A percentile compares a stretch with the other conserved stretches of the same genome.
Evolutionary conservation across 2,888 invertebrate species (phyloP).

Genomic region (Orthonevra nobilis): DNA sequence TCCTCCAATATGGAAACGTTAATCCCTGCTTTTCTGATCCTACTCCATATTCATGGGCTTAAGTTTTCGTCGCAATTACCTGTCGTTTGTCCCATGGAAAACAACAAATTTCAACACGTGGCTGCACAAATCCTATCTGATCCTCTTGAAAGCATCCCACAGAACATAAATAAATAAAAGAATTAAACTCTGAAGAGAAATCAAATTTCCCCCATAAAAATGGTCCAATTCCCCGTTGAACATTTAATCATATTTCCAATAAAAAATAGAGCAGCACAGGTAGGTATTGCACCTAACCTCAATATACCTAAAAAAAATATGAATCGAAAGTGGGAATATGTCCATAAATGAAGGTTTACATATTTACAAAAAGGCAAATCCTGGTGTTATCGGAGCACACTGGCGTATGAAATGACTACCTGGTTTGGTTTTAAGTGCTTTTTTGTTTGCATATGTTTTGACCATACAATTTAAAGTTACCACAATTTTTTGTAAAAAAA

Average conservation of each 20-base stretch:
- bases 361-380: slow-evolving; percentile 53
- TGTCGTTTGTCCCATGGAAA: slow-evolving; percentile 25
- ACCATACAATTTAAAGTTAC: too few species aligned
- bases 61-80: too few species aligned
- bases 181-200: slow-evolving; percentile 31
- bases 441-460: too few species aligned
- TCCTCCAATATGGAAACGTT: too few species aligned
- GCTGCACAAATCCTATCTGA: slow-evolving; percentile 29
- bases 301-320: slow-evolving; percentile 1
- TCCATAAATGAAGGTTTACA: slow-evolving; percentile 31
- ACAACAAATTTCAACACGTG: slow-evolving; percentile 27
- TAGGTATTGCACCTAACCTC: slow-evolving; percentile 2
- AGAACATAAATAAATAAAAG: slow-evolving; percentile 5
- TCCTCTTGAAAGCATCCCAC: slow-evolving; percentile 19
- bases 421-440: too few species aligned
- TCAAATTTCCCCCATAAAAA: slow-evolving; percentile 22
- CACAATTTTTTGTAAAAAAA: too few species aligned
- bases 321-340: slow-evolving; percentile 38
- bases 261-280: slow-evolving; percentile 6
- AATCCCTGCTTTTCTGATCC: too few species aligned
- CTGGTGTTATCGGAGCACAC: slow-evolving; percentile 58
- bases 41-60: too few species aligned
- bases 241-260: slow-evolving; percentile 60
- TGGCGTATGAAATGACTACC: slow-evolving; percentile 58
- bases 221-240: slow-evolving; percentile 46